These are phyloP conservation scores for Myrmecophaga tridactyla DNA, from an alignment of 2,113 vertebrate genomes.

Conservation along the genomic window DNA sequence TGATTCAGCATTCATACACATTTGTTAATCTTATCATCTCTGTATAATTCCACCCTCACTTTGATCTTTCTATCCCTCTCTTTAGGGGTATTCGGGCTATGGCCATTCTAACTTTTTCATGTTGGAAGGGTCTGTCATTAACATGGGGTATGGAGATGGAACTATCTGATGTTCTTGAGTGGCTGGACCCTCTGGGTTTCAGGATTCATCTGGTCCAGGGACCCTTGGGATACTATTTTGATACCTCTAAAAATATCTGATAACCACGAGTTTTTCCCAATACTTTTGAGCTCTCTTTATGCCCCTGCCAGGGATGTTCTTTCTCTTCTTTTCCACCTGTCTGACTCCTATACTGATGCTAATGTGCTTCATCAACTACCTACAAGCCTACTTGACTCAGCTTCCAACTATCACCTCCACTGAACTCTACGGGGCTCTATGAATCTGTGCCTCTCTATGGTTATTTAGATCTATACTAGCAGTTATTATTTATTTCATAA, in stretches of 20 bases:
- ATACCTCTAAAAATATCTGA: background rate
- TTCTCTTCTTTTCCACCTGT: background rate
- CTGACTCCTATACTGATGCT: background rate
- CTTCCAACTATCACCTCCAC: background rate
- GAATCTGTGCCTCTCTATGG: background rate
- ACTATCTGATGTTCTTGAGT: too few species aligned
- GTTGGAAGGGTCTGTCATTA: too few species aligned
- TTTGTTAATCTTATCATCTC: too few species aligned
- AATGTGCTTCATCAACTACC: background rate
- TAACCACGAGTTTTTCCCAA: background rate
- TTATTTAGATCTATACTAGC: background rate
- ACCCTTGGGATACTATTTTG: background rate
- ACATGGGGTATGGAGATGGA: too few species aligned
- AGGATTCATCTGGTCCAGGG: too few species aligned
- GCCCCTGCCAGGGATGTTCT: background rate
- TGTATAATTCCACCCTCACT: too few species aligned
- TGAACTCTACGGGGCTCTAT: background rate
- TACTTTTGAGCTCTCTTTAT: background rate
- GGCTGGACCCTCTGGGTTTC: too few species aligned
- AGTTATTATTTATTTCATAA: constrained; percentile 45
- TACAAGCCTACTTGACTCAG: background rate
- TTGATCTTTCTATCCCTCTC: too few species aligned
- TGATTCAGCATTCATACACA: too few species aligned
- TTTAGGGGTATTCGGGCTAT: too few species aligned
- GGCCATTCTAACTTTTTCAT: too few species aligned